Evolutionary conservation across 2,797 vertebrate genomes (phyloP).

Genomic region (Smutsia temminckii): DNA sequence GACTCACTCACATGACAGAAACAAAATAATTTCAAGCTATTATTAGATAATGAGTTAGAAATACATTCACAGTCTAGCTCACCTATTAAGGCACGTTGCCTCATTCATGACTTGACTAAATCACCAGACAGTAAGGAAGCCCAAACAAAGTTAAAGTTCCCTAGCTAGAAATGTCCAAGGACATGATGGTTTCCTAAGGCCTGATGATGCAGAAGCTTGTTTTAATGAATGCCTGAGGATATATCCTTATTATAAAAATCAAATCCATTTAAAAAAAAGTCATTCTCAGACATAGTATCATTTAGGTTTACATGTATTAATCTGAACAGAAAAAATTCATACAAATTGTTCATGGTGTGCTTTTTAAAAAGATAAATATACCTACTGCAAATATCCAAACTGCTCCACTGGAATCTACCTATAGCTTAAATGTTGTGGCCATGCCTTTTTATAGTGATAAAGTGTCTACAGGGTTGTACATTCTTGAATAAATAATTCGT

Average conservation of each 20-base stretch:
- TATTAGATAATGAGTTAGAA: constrained; percentile 4
- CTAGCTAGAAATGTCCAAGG: background rate
- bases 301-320: background rate
- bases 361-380: background rate
- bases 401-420: background rate
- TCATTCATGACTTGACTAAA: background rate
- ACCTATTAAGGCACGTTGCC: background rate
- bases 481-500: background rate
- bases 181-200: background rate
- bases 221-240: background rate
- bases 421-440: background rate
- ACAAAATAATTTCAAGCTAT: background rate
- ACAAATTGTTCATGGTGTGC: background rate
- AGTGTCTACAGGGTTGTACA: background rate
- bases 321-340: background rate
- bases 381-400: background rate
- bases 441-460: background rate
- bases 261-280: background rate
- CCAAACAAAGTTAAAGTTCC: background rate
- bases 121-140: background rate
- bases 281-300: background rate
- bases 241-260: background rate
- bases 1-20: background rate
- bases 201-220: background rate
- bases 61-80: background rate